A percentile compares a stretch with the other conserved stretches of the same genome.
phyloP scores from a whole-genome alignment of 92 coral and sea anemone genomes.

The Epizoanthus fatuus region DNA sequence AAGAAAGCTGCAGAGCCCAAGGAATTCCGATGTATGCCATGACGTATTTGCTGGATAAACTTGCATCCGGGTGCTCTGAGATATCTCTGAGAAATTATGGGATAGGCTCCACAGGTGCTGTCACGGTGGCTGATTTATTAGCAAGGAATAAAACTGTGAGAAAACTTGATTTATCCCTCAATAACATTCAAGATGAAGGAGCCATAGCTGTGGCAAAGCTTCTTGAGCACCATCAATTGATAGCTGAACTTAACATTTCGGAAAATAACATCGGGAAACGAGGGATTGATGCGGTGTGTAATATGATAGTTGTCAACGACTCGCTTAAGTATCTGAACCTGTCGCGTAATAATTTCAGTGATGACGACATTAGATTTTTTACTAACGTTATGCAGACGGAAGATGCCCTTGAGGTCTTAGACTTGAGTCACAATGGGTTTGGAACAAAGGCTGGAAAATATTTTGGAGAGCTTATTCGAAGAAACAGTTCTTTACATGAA shows the following conservation, averaged over 20 bases:
- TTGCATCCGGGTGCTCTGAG: constrained; percentile 81
- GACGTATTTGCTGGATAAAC: constrained; percentile 86
- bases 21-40: constrained; percentile 88
- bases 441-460: constrained; percentile 67
- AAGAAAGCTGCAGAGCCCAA: constrained; percentile 68
- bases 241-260: constrained; percentile 77
- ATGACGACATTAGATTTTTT: constrained; percentile 76
- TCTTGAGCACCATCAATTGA: constrained; percentile 70
- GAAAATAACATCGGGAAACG: constrained; percentile 83
- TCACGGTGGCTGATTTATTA: constrained; percentile 84
- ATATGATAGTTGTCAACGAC: constrained; percentile 79
- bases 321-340: constrained; percentile 68
- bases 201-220: constrained; percentile 77
- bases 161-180: constrained; percentile 86
- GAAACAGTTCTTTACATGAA: constrained; percentile 65
- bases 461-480: constrained; percentile 76
- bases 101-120: constrained; percentile 87
- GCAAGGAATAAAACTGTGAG: constrained; percentile 79
- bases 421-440: constrained; percentile 81
- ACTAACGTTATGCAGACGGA: constrained; percentile 79
- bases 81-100: constrained; percentile 92
- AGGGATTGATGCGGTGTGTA: constrained; percentile 81
- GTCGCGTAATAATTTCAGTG: constrained; percentile 80
- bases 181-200: constrained; percentile 86
- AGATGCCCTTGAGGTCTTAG: constrained; percentile 72